Evolutionary conservation across 2,113 vertebrate genomes (phyloP).

Genomic region (Cyanoramphus novaezelandiae): DNA sequence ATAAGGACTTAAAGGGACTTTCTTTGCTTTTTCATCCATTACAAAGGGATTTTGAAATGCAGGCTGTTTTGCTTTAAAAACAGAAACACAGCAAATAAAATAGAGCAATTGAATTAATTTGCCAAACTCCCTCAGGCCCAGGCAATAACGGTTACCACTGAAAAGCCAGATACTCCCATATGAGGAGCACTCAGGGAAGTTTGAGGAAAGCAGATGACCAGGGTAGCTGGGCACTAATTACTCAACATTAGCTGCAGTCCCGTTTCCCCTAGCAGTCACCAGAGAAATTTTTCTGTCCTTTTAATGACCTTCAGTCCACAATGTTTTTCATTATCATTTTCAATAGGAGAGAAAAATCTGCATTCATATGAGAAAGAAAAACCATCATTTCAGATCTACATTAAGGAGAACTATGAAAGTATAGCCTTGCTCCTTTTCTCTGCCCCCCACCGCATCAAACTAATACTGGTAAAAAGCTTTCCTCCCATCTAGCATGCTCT

Average conservation of each 20-base stretch:
- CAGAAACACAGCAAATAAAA: conserved; percentile 24
- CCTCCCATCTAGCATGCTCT: neutral
- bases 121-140: neutral
- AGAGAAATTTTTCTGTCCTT: neutral
- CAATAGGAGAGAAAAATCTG: neutral
- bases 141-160: neutral
- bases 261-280: neutral
- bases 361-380: neutral
- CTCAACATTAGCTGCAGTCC: neutral
- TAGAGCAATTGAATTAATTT: conserved; percentile 16
- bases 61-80: conserved; percentile 13
- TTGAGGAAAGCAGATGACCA: neutral
- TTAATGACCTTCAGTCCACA: neutral
- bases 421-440: neutral
- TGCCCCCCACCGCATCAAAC: neutral
- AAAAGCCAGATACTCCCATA: neutral
- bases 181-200: neutral
- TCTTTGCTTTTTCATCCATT: neutral
- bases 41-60: neutral
- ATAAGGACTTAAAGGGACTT: neutral
- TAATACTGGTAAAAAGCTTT: neutral
- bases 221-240: neutral
- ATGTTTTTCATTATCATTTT: neutral
- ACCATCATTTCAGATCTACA: neutral
- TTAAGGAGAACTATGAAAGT: neutral